Conservation (phyloP, 2,113 vertebrate genomes). For the Enhydra lutris region DNA sequence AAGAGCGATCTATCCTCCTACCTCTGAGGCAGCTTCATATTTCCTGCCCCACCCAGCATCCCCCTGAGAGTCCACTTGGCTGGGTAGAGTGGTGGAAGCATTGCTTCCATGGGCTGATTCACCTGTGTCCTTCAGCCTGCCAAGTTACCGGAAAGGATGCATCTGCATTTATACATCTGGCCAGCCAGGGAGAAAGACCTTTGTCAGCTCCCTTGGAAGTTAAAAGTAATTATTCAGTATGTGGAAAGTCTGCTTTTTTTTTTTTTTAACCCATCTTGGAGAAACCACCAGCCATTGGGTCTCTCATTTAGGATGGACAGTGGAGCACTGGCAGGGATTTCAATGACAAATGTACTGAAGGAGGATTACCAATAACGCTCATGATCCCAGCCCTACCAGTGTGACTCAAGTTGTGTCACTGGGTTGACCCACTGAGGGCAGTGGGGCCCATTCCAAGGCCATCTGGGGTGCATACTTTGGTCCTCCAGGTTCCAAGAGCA, state of each 20-base stretch:
- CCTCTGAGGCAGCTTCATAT: neutral
- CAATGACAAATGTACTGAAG: neutral
- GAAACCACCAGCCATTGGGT: neutral
- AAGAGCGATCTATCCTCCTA: neutral
- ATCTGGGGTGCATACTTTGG: fast-evolving
- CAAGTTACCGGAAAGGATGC: neutral
- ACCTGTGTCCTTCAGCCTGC: neutral
- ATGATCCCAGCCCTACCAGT: neutral
- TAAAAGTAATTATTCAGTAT: neutral
- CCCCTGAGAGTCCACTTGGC: fast-evolving
- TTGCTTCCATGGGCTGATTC: neutral
- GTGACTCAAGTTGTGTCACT: neutral
- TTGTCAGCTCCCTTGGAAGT: neutral
- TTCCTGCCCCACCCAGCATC: neutral
- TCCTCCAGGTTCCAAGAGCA: neutral
- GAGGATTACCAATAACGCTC: neutral
- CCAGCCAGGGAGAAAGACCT: neutral
- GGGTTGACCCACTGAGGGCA: neutral
- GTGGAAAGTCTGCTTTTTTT: neutral
- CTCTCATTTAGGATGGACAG: neutral
- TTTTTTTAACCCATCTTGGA: neutral
- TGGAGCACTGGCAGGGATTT: neutral
- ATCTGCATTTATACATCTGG: neutral
- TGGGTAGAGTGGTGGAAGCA: fast-evolving
- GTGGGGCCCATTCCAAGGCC: neutral